A percentile compares a stretch with the other conserved stretches of the same genome.
Evolutionary conservation across 35 echinoderm and acorn worm species (phyloP).

Genomic region (Lytechinus pictus): DNA sequence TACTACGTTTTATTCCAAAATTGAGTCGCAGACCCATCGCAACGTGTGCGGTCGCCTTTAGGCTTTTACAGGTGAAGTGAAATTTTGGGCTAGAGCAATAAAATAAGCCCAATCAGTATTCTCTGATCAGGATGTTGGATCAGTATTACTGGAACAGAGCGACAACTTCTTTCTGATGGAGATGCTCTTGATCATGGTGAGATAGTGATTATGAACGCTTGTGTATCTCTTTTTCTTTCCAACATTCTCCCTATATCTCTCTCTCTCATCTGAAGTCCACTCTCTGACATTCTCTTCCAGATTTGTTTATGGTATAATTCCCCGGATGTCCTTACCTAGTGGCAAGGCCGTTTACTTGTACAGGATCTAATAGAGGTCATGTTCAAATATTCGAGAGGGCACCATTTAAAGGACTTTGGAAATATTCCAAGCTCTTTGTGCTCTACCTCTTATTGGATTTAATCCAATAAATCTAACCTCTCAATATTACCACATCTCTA

Average conservation of each 20-base stretch:
- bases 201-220: neutral
- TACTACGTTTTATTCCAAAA: no score
- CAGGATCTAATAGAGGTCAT: neutral
- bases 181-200: no score
- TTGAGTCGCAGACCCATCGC: no score
- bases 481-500: neutral
- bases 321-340: neutral
- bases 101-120: no score
- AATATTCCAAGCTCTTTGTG: neutral
- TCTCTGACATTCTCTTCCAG: constrained; percentile 17
- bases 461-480: neutral
- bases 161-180: no score
- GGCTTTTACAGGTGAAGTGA: no score
- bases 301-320: neutral
- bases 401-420: neutral
- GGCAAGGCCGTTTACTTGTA: neutral
- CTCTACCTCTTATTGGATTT: neutral
- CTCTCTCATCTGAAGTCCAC: no score
- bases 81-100: no score
- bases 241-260: no score
- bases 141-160: no score
- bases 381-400: neutral
- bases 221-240: neutral
- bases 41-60: no score
- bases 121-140: no score